A percentile compares a stretch with the other conserved stretches of the same genome.
These are phyloP conservation scores for Pseudanteris insignis DNA, from an alignment of 2,888 invertebrate genomes.

Conservation along the genomic window DNA sequence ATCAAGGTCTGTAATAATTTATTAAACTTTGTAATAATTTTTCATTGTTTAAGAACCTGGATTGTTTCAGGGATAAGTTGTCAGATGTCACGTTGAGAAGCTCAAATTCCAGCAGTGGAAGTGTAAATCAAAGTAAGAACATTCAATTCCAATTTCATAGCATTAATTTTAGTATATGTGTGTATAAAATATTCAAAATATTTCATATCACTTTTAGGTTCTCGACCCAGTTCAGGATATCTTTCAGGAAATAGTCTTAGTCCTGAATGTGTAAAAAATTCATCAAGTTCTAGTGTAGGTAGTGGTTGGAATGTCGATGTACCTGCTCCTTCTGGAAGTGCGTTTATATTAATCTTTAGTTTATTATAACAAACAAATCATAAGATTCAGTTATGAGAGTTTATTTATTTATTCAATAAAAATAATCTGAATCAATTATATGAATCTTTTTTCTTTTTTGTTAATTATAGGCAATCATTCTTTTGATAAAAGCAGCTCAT, in stretches of 20 bases:
- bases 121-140: constrained; percentile 37
- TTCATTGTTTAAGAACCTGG: too few species aligned
- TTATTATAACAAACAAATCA: too few species aligned
- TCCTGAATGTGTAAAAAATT: constrained; percentile 55
- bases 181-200: not conserved
- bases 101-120: constrained; percentile 55
- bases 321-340: constrained; percentile 53
- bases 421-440: too few species aligned
- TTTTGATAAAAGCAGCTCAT: constrained; percentile 56
- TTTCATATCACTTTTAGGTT: constrained; percentile 46
- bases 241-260: constrained; percentile 56
- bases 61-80: constrained; percentile 51
- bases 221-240: constrained; percentile 58
- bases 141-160: too few species aligned
- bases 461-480: constrained; percentile 58
- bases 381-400: too few species aligned
- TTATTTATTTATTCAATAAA: too few species aligned
- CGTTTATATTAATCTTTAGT: too few species aligned
- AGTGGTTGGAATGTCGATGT: constrained; percentile 62
- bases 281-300: constrained; percentile 59
- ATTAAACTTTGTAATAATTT: too few species aligned
- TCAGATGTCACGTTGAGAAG: constrained; percentile 56
- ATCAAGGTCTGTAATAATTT: constrained; percentile 51
- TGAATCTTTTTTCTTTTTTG: too few species aligned
- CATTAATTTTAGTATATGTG: too few species aligned